Conservation (phyloP, 2,113 vertebrate species). For the Sus scrofa region DNA sequence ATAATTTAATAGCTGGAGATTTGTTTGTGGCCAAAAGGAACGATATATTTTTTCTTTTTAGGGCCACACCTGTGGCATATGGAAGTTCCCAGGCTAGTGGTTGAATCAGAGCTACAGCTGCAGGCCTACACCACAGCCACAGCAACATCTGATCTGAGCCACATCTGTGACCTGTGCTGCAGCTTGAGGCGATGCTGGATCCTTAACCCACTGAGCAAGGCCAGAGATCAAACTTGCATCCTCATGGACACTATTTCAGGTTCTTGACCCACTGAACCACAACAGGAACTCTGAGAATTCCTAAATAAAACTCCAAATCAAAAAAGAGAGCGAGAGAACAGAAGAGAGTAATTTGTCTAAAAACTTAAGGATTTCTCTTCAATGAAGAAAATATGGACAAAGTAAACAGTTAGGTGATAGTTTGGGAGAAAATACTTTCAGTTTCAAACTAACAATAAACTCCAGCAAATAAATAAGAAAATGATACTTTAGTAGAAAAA, state of each 20-base stretch:
- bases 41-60: not conserved
- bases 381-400: slow-evolving; percentile 50
- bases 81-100: no score
- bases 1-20: not conserved
- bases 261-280: no score
- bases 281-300: not conserved
- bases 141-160: no score
- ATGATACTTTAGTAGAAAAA: slow-evolving; percentile 18
- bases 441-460: not conserved
- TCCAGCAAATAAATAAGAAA: slow-evolving; percentile 32
- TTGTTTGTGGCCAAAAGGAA: slow-evolving; percentile 2
- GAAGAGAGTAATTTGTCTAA: not conserved
- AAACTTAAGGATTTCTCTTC: slow-evolving; percentile 29
- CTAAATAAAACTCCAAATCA: slow-evolving; percentile 33
- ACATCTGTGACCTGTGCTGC: no score
- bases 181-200: no score
- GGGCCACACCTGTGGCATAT: no score
- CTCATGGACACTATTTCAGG: no score
- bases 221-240: no score
- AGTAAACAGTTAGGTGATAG: not conserved
- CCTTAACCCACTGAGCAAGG: no score
- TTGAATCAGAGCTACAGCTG: no score
- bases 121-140: no score
- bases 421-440: slow-evolving; percentile 13
- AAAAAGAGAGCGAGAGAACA: not conserved